Evolutionary conservation across 2,888 invertebrate genomes (phyloP).

Genomic region (Yponomeuta malinellus): DNA sequence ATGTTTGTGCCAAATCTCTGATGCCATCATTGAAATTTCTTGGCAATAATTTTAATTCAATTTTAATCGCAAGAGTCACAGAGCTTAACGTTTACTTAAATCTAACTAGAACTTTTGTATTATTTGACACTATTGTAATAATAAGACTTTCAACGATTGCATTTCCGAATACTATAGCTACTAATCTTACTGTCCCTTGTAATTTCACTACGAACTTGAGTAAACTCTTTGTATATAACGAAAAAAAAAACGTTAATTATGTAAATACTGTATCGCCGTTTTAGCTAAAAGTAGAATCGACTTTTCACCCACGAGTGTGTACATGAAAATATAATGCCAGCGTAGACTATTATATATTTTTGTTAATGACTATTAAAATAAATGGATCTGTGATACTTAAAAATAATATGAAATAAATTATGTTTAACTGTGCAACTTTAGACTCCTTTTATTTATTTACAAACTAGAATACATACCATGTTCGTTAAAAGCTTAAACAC

Average conservation of each 20-base stretch:
- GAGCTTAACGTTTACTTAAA: conserved; percentile 10
- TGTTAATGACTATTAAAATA: conserved; percentile 75
- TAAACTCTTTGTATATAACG: conserved; percentile 54
- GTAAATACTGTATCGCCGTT: conserved; percentile 55
- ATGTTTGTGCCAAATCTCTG: conserved; percentile 59
- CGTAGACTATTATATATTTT: conserved; percentile 60
- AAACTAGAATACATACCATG: background rate
- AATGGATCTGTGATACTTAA: conserved; percentile 75
- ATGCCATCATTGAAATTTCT: conserved; percentile 41
- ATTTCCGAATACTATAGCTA: conserved; percentile 30
- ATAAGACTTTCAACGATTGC: conserved; percentile 26
- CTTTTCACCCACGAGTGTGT: conserved; percentile 13
- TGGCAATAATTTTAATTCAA: conserved; percentile 41
- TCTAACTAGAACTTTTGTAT: conserved; percentile 18
- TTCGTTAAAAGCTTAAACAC: background rate
- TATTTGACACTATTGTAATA: conserved; percentile 21
- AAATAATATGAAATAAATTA: conserved; percentile 74
- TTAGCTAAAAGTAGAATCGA: conserved; percentile 27
- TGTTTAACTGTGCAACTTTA: conserved; percentile 65
- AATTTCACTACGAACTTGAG: conserved; percentile 16
- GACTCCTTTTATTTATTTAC: conserved; percentile 32
- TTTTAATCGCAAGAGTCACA: background rate
- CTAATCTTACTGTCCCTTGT: conserved; percentile 15
- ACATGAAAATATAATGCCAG: conserved; percentile 15
- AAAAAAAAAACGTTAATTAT: conserved; percentile 57